Evolutionary conservation across 2,113 vertebrate species (phyloP).

Genomic region (Dipodomys merriami): DNA sequence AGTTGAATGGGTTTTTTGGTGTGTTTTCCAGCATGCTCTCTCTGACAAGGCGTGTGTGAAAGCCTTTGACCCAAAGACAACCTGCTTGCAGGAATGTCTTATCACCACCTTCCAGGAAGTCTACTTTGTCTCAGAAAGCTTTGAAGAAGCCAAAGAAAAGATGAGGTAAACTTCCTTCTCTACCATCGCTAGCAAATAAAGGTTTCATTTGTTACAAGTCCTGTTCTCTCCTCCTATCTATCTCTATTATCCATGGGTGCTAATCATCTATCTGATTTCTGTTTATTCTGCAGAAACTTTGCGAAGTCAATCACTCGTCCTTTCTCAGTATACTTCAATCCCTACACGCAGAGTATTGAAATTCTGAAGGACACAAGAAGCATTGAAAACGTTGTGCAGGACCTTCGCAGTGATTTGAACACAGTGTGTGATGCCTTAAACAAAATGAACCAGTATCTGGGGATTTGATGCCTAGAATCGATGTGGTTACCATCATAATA

Average conservation of each 20-base stretch:
- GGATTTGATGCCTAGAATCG: constrained; percentile 88
- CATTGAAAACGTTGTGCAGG: constrained; percentile 96
- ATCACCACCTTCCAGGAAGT: constrained; percentile 98
- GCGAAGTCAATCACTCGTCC: constrained; percentile 96
- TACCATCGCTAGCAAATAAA: constrained; percentile 69
- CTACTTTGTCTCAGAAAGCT: constrained; percentile 98
- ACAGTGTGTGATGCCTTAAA: constrained; percentile 97
- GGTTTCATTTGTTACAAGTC: constrained; percentile 42
- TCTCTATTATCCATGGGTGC: neutral
- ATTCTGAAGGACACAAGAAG: constrained; percentile 96
- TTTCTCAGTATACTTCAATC: constrained; percentile 99
- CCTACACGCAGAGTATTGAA: constrained; percentile 97
- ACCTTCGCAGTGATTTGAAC: constrained; percentile 96
- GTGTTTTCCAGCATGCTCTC: constrained; percentile 93
- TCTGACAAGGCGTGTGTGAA: constrained; percentile 95
- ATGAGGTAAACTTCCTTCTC: constrained; percentile 92
- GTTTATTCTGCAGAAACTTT: constrained; percentile 91
- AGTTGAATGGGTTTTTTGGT: constrained; percentile 71
- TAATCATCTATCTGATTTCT: constrained; percentile 58
- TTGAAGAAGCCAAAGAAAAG: constrained; percentile 98
- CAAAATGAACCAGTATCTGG: constrained; percentile 98
- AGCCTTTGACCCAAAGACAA: constrained; percentile 96
- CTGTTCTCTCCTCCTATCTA: neutral
- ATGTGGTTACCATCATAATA: constrained; percentile 47
- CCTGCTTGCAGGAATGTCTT: constrained; percentile 96